A percentile compares a stretch with the other conserved stretches of the same genome.
These are phyloP conservation scores for Tragulus kanchil DNA, from an alignment of 2,113 vertebrate species.

Conservation along the genomic window DNA sequence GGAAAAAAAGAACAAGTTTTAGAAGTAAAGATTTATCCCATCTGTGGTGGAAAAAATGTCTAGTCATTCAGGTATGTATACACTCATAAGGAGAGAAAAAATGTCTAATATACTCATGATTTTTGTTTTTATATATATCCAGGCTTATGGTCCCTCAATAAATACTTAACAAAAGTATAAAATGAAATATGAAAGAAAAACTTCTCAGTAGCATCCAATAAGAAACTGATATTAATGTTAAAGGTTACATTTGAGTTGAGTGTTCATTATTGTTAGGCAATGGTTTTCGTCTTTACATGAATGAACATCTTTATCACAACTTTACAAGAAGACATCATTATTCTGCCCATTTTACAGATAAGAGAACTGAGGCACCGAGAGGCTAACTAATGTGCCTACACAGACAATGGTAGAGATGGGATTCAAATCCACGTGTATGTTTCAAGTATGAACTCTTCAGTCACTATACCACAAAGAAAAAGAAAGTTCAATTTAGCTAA, in stretches of 20 bases:
- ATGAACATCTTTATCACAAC: slow-evolving; percentile 15
- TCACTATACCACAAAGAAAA: not conserved
- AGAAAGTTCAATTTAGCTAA: not conserved
- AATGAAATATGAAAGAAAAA: slow-evolving; percentile 18
- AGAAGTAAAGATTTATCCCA: not conserved
- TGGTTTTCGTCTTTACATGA: not conserved
- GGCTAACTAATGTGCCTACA: not conserved
- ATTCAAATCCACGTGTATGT: not conserved
- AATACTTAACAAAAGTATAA: not conserved
- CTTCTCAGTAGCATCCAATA: not conserved
- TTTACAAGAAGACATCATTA: not conserved
- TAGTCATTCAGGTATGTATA: not conserved
- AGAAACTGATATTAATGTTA: slow-evolving; percentile 10
- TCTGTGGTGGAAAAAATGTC: not conserved
- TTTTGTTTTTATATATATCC: not conserved
- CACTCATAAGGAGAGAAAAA: not conserved
- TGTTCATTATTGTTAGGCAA: not conserved
- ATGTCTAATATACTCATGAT: not conserved
- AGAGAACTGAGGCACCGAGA: not conserved
- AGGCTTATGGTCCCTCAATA: not conserved
- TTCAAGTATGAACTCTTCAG: not conserved
- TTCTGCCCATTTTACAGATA: not conserved
- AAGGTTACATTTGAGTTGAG: not conserved
- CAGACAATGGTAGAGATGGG: not conserved
- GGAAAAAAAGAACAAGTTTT: slow-evolving; percentile 11